These are phyloP conservation scores for Diprion similis DNA, from an alignment of 1,140 invertebrate species.

Conservation along the genomic window DNA sequence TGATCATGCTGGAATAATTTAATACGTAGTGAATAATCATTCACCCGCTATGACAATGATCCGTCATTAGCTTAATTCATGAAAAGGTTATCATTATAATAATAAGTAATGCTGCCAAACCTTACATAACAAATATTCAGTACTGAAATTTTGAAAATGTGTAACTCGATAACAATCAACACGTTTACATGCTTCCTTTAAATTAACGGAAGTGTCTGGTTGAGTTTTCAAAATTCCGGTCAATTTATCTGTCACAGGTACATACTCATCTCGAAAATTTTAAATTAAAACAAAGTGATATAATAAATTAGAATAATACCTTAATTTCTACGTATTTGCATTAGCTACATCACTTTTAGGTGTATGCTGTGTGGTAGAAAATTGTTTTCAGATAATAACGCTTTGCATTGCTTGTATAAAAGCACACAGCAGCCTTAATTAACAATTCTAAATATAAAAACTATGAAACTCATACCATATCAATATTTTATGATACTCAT, in stretches of 20 bases:
- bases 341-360: neutral
- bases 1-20: neutral
- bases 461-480: neutral
- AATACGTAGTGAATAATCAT: neutral
- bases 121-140: neutral
- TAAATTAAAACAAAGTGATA: neutral
- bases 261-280: neutral
- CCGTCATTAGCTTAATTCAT: neutral
- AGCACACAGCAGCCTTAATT: neutral
- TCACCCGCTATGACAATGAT: neutral
- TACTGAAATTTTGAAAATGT: neutral
- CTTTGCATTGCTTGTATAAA: neutral
- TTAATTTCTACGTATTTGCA: neutral
- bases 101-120: neutral
- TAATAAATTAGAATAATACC: neutral
- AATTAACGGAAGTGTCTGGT: neutral
- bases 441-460: neutral
- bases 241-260: neutral
- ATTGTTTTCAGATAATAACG: neutral
- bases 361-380: slow-evolving; percentile 2
- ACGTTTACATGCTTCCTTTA: neutral
- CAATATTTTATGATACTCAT: neutral
- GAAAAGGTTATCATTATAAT: neutral
- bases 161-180: neutral
- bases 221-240: neutral